A percentile compares a stretch with the other conserved stretches of the same genome.
Conservation (phyloP, 2,888 invertebrate genomes). For the Drosophila paucipuncta region DNA sequence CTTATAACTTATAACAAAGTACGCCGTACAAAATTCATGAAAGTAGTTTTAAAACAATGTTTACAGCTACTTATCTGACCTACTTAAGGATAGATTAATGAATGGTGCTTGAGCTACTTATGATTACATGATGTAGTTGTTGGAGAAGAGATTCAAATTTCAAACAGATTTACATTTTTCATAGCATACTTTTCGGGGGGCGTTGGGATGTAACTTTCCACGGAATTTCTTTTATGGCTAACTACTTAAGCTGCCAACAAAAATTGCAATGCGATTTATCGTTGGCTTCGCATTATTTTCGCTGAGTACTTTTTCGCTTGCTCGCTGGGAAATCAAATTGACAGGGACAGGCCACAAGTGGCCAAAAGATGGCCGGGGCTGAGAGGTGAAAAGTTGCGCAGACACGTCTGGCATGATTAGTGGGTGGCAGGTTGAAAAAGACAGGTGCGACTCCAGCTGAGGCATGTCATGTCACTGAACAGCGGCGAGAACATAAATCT, state of each 20-base stretch:
- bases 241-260: constrained; percentile 70
- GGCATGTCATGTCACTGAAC: constrained; percentile 51
- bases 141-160: not conserved
- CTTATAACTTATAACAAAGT: not conserved
- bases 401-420: constrained; percentile 67
- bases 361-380: constrained; percentile 7
- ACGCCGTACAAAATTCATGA: not conserved
- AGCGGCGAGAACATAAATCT: constrained; percentile 62
- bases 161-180: constrained; percentile 3
- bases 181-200: constrained; percentile 21
- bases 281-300: constrained; percentile 34
- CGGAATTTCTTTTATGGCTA: constrained; percentile 16
- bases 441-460: constrained; percentile 54
- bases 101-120: not conserved
- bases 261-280: constrained; percentile 66
- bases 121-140: not conserved
- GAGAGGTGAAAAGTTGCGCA: constrained; percentile 25
- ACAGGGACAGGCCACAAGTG: constrained; percentile 73
- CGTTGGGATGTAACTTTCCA: not conserved
- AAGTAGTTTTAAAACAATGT: not conserved
- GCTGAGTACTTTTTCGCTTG: constrained; percentile 30
- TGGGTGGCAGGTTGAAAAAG: constrained; percentile 35
- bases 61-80: not conserved
- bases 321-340: constrained; percentile 65
- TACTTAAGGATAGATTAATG: not conserved